Base-by-base conservation (phyloP, 1,140 invertebrate genomes). In the Caerostris darwini region DNA sequence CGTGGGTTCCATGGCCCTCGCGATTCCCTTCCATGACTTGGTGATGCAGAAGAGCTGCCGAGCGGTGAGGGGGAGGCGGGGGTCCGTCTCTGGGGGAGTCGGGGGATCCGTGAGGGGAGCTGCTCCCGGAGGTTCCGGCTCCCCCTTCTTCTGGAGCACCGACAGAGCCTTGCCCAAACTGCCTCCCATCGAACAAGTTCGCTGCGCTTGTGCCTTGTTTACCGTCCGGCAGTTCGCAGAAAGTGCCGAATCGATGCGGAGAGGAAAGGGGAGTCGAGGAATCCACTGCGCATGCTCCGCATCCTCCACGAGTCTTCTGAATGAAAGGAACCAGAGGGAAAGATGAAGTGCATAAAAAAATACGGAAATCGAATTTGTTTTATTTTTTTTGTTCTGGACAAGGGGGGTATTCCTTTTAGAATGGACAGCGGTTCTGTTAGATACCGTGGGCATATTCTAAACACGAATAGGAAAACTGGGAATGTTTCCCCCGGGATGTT, bases 1-100 rank as follows among this genome's bases (percentile, higher is more conserved):
- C 58, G 98, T 98, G n/a, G 97, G 97, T 96, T 98, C 98, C 97
- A 98, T 98, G 3, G 98, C 98, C 95, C 98, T 97, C 86, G 97
- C 97, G 94, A 98, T 98, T 7, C 97, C 98, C 95, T 98, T 98
- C 98, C 98, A 99, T 14, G 98, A 98, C 2, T 98, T 98, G 71
- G 98, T 96, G 96, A 99, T 98, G 94, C 97, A 97, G 96, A 98
- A 98, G 96, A 98, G 98, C 96, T 99, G 98, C 95, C 97, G 97
- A 7, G 98, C 98, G 2, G 97, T 98, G 56, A 99, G 96, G 0
- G 98, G 98, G 91, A 98, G 96, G 64, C 98, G 96, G 2, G 98
- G 97, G 96, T 98, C 98, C 3, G 97, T 97, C 17, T 97, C 97
- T 0, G 92, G 77, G 5, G 94, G 94, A 4, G 85, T 77, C 5